A percentile compares a stretch with the other conserved stretches of the same genome.
These are phyloP conservation scores for Cheilosia vulpina DNA, from an alignment of 2,888 invertebrate species.

Conservation along the genomic window DNA sequence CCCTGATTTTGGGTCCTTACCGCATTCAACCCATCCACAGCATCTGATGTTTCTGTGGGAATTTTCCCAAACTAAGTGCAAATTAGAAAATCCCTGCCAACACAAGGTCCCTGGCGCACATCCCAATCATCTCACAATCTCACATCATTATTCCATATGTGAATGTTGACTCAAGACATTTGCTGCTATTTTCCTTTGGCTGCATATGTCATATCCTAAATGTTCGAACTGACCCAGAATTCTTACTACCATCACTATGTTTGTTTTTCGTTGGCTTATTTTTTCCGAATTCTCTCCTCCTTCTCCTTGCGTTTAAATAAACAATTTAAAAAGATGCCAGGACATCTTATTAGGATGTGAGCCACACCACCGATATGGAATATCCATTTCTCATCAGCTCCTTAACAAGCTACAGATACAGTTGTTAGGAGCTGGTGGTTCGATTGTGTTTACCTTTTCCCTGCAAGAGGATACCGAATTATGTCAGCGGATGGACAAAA, in stretches of 20 bases:
- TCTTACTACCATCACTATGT: constrained; percentile 1
- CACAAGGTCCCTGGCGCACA: constrained; percentile 51
- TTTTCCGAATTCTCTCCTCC: background rate
- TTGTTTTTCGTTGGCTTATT: constrained; percentile 16
- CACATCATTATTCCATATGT: background rate
- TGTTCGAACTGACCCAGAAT: constrained; percentile 57
- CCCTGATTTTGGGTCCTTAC: too few relatives aligned
- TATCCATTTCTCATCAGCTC: constrained; percentile 67
- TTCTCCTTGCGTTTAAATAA: constrained; percentile 52
- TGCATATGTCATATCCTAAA: constrained; percentile 55
- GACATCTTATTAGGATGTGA: constrained; percentile 70
- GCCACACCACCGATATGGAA: constrained; percentile 41
- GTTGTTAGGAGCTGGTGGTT: constrained; percentile 59
- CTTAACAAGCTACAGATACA: constrained; percentile 57
- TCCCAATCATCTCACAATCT: constrained; percentile 38
- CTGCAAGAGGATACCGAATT: constrained; percentile 38
- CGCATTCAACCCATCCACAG: background rate
- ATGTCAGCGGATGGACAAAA: constrained; percentile 44
- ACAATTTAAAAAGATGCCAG: constrained; percentile 47
- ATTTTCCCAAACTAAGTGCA: constrained; percentile 41
- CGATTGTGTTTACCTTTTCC: constrained; percentile 69
- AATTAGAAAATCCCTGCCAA: constrained; percentile 52
- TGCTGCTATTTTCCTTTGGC: constrained; percentile 29
- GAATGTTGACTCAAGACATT: constrained; percentile 46
- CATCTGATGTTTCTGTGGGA: constrained; percentile 23